A percentile compares a stretch with the other conserved stretches of the same genome.
phyloP scores from a whole-genome alignment of 1,140 invertebrate genomes.

The Solenopsis invicta region DNA sequence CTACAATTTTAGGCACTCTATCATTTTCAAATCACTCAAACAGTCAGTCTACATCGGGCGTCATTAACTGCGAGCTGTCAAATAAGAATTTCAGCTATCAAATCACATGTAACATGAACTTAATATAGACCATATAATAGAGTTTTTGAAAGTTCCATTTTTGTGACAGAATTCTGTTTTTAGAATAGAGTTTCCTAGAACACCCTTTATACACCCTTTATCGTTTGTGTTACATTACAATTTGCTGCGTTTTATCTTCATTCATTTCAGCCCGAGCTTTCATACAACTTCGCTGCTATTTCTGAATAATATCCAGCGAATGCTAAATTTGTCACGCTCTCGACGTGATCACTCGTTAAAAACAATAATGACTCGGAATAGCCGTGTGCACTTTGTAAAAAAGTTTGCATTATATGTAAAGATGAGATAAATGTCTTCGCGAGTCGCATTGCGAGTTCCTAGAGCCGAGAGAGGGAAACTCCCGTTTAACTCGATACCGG shows the following conservation, averaged over 20 bases:
- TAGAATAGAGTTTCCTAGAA: background rate
- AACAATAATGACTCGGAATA: slow-evolving; percentile 22
- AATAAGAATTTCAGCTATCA: slow-evolving; percentile 1
- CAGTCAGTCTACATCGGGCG: background rate
- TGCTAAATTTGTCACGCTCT: slow-evolving; percentile 26
- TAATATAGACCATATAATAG: slow-evolving; percentile 6
- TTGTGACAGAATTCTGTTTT: background rate
- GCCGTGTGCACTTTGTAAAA: background rate
- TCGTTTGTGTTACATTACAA: background rate
- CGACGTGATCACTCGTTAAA: background rate
- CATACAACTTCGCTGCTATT: background rate
- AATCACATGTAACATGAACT: background rate
- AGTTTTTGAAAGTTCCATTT: background rate
- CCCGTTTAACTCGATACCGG: slow-evolving; percentile 65
- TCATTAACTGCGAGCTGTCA: background rate
- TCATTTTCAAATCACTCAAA: background rate
- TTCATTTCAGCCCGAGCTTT: background rate
- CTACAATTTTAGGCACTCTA: slow-evolving; percentile 11
- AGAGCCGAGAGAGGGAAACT: slow-evolving; percentile 60
- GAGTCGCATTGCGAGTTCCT: slow-evolving; percentile 47
- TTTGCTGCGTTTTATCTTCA: background rate
- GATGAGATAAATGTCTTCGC: slow-evolving; percentile 50
- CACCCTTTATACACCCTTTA: background rate
- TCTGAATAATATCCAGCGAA: background rate
- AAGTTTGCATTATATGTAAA: slow-evolving; percentile 26